A percentile compares a stretch with the other conserved stretches of the same genome.
These are phyloP conservation scores for Euura lappo DNA, from an alignment of 1,140 invertebrate species.

Conservation along the genomic window DNA sequence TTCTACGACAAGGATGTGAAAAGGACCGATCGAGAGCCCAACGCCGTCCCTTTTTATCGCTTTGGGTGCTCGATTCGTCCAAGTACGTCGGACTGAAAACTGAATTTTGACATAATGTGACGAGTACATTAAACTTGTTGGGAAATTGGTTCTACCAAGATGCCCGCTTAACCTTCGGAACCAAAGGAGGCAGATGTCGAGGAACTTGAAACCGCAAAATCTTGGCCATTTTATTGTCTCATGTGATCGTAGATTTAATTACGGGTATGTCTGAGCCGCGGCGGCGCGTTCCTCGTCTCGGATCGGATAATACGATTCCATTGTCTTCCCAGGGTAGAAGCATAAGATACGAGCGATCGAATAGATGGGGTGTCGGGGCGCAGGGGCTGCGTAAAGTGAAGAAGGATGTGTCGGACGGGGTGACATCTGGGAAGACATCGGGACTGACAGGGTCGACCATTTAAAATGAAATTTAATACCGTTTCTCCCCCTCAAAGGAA, in stretches of 20 bases:
- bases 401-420: conserved; percentile 13
- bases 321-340: conserved; percentile 9
- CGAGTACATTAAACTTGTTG: too few species aligned
- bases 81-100: too few species aligned
- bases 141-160: too few species aligned
- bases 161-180: too few species aligned
- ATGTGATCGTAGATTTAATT: too few species aligned
- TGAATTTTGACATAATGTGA: too few species aligned
- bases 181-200: too few species aligned
- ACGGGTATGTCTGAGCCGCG: too few species aligned
- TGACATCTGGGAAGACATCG: conserved; percentile 44
- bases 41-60: not conserved
- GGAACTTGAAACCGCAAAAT: too few species aligned
- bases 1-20: not conserved
- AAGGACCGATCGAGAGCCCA: not conserved
- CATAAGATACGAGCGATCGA: conserved; percentile 26
- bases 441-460: conserved; percentile 38
- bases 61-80: not conserved
- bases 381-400: not conserved
- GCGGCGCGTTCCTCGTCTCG: not conserved
- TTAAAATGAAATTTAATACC: conserved; percentile 44
- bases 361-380: conserved; percentile 28
- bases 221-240: too few species aligned
- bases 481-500: not conserved
- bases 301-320: conserved; percentile 12